phyloP scores from a whole-genome alignment of 2,113 vertebrate species.

The Microcebus lehilahytsara region DNA sequence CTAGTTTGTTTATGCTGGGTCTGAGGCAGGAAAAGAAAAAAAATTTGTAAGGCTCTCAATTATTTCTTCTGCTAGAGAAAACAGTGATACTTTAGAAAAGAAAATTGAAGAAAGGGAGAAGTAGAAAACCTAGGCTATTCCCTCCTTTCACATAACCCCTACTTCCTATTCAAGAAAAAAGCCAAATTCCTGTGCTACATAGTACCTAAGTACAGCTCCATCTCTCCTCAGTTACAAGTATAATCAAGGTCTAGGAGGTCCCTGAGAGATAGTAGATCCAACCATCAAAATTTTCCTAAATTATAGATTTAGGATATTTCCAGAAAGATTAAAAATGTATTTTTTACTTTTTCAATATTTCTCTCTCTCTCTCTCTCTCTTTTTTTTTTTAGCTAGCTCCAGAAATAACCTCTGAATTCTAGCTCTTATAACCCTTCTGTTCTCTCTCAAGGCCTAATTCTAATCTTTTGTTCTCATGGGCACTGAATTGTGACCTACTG shows the following conservation, averaged over 20 bases:
- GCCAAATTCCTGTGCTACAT: background rate
- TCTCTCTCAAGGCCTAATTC: background rate
- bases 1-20: background rate
- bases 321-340: background rate
- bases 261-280: background rate
- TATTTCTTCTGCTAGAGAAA: background rate
- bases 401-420: background rate
- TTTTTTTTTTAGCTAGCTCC: background rate
- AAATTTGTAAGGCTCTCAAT: background rate
- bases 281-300: background rate
- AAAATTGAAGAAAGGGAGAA: background rate
- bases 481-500: background rate
- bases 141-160: background rate
- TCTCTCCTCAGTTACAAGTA: background rate
- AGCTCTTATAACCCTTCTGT: background rate
- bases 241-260: background rate
- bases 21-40: background rate
- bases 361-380: background rate
- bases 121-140: background rate
- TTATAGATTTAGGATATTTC: background rate
- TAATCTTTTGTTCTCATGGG: background rate
- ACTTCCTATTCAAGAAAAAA: background rate
- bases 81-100: background rate
- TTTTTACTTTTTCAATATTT: background rate
- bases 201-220: background rate